Conservation (phyloP, 2,888 invertebrate genomes). For the Proisotoma minuta region DNA sequence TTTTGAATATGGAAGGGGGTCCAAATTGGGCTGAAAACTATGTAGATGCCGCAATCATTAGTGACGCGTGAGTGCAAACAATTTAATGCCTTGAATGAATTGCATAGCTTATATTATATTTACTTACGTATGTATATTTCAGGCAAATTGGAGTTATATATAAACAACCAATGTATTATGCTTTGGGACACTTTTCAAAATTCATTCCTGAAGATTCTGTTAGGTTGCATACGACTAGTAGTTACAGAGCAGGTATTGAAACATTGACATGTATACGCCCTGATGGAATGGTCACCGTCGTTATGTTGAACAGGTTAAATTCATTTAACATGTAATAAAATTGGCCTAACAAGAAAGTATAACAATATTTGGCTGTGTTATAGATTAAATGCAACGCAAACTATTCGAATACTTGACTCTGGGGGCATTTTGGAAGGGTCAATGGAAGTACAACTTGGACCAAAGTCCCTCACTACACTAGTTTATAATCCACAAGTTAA, state of each 20-base stretch:
- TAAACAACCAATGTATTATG: conserved; percentile 59
- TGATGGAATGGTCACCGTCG: conserved; percentile 24
- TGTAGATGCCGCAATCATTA: conserved; percentile 57
- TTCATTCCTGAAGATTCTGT: conserved; percentile 48
- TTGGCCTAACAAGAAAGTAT: conserved; percentile 13
- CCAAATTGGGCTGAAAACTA: conserved; percentile 56
- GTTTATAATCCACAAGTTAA: conserved; percentile 10
- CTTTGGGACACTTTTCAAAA: conserved; percentile 55
- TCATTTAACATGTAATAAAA: background rate
- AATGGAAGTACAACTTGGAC: conserved; percentile 12
- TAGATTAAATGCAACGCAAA: too few species aligned
- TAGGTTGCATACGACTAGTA: conserved; percentile 15
- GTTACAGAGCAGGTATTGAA: conserved; percentile 23
- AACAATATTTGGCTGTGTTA: too few species aligned
- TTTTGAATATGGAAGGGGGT: conserved; percentile 54
- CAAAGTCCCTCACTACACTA: conserved; percentile 28
- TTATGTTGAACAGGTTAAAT: conserved; percentile 31
- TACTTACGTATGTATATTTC: too few species aligned
- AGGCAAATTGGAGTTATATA: conserved; percentile 47
- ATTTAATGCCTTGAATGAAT: background rate
- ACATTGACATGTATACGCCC: conserved; percentile 28
- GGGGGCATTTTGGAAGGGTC: too few species aligned
- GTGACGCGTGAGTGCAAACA: conserved; percentile 44
- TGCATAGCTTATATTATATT: background rate
- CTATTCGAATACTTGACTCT: too few species aligned